Conservation (phyloP, 2,797 vertebrate genomes). For the Enteromius paludinosus region DNA sequence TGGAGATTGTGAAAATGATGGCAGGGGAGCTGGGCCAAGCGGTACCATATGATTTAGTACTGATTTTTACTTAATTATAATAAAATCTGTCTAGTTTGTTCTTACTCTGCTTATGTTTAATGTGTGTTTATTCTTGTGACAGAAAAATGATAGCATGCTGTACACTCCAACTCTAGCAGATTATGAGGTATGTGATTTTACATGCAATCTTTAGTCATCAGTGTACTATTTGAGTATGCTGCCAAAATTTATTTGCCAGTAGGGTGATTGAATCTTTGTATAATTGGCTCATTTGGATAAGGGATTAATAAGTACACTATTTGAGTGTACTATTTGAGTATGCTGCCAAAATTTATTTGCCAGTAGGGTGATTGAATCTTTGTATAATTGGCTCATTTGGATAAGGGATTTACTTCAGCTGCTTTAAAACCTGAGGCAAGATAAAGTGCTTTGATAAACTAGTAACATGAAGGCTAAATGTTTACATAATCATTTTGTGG, state of each 20-base stretch:
- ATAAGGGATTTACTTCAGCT: neutral
- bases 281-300: neutral
- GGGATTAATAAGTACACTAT: too few species aligned
- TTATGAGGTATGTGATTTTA: constrained; percentile 63
- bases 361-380: neutral
- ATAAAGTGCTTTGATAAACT: neutral
- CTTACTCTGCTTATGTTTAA: neutral
- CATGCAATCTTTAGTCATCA: neutral
- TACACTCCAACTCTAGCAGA: constrained; percentile 64
- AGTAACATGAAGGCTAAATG: neutral
- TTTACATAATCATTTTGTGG: neutral
- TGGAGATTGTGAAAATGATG: fast-evolving
- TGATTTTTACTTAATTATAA: neutral
- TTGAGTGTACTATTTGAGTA: neutral
- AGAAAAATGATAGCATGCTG: constrained; percentile 57
- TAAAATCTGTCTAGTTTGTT: neutral
- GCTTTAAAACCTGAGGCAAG: neutral
- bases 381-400: neutral
- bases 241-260: neutral
- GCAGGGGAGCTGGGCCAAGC: fast-evolving
- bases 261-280: neutral
- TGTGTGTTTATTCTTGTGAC: constrained; percentile 41
- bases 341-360: neutral
- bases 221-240: neutral
- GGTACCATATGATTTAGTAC: constrained; percentile 52